A percentile compares a stretch with the other conserved stretches of the same genome.
These are phyloP conservation scores for Brachionus manjavacas DNA, from an alignment of 1,140 invertebrate genomes.

Conservation along the genomic window DNA sequence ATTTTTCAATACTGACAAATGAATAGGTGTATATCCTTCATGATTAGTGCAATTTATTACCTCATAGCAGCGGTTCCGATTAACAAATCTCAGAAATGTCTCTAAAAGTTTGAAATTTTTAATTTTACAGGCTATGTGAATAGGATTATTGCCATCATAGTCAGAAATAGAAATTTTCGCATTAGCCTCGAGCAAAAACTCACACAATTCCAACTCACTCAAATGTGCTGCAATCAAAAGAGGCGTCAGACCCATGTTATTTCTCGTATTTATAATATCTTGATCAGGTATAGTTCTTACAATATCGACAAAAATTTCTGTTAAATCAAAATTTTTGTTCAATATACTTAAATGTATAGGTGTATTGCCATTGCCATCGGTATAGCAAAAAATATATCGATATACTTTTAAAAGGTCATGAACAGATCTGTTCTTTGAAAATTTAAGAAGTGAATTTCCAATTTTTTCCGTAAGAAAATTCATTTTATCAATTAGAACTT, in stretches of 20 bases:
- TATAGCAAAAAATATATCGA: background rate
- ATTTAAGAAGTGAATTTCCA: background rate
- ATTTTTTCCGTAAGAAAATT: background rate
- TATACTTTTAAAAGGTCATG: background rate
- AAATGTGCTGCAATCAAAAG: background rate
- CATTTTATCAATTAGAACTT: background rate
- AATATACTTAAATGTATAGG: constrained; percentile 2
- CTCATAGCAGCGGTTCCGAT: background rate
- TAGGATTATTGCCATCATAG: background rate
- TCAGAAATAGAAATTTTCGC: background rate
- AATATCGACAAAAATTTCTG: constrained; percentile 1
- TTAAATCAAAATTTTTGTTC: background rate
- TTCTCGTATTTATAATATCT: background rate
- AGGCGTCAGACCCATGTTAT: background rate
- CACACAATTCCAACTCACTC: background rate
- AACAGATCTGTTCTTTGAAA: background rate
- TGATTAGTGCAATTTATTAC: background rate
- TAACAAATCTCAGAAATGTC: background rate
- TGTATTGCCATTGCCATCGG: background rate
- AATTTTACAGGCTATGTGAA: background rate
- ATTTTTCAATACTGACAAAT: background rate
- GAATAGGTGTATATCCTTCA: background rate
- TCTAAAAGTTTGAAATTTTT: background rate
- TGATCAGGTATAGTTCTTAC: background rate
- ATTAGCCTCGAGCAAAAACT: background rate